Base-by-base conservation (phyloP, 1,140 invertebrate species). In the Bombus breviceps region DNA sequence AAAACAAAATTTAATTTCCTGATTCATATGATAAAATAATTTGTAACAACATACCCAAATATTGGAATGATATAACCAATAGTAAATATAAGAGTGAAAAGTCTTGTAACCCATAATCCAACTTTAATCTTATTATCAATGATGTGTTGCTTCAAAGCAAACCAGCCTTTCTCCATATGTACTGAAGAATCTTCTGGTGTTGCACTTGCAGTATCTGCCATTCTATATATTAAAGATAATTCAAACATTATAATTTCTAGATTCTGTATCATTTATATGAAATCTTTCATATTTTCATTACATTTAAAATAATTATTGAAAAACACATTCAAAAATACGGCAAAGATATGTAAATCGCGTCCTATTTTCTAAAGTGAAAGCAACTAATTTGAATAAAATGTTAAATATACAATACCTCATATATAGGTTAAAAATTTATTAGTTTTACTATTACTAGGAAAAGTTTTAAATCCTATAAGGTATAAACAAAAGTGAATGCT, bases 51-150 rank as follows among this genome's bases (percentile, higher is more conserved):
- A 96, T 96, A 99, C 98, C 98, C 98, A 95, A 99, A 98, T 89
- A 99, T 95, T 83, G 98, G 98, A 89, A 99, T 93, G 59, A 99
- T 96, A 95, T 99, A 99, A 91, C 96, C 96, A 90, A 98, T 94
- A 13, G 97, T 97, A 93, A 98, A 99, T 25, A 98, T 88, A 34
- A 99, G 96, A 3, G 98, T 98, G 47, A 98, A 96, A 32, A 98
- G 91, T 91, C 98, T 95, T 32, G 98, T 98, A 25, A 97, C 95
- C 98, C 98, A 99, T 22, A 99, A 94, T 13, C 97, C 97, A 68
- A 97, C 97, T 92, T 98, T 97, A 81, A 99, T 96, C 96, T 98
- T 98, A 93, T 99, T 98, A 72, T 96, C 96, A 72, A 97, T 95
- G 85, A 98, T 95, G 92, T 98, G 97, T 64, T 96, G 95, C 92